These are phyloP conservation scores for Pseudanteris insignis DNA, from an alignment of 2,888 invertebrate species.

Conservation along the genomic window DNA sequence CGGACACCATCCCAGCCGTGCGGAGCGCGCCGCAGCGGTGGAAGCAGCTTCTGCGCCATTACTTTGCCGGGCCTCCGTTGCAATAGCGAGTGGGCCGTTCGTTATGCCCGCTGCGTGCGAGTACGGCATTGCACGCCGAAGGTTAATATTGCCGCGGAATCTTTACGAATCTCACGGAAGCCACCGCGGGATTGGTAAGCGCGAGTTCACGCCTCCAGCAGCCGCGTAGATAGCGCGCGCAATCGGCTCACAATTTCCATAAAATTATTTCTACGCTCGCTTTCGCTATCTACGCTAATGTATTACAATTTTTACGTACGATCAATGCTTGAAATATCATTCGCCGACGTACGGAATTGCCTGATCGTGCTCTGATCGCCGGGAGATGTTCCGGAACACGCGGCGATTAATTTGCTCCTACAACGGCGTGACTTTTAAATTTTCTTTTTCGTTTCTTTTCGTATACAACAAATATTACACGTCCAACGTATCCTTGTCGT, in stretches of 20 bases:
- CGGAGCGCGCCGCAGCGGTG: slow-evolving; percentile 59
- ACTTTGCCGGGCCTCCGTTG: slow-evolving; percentile 50
- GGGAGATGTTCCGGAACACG: too few species aligned
- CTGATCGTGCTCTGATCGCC: too few species aligned
- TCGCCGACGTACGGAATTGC: too few species aligned
- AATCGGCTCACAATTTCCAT: slow-evolving; percentile 26
- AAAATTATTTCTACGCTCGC: slow-evolving; percentile 9
- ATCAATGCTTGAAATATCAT: background rate
- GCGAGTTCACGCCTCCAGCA: slow-evolving; percentile 41
- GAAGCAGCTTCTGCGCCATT: slow-evolving; percentile 63
- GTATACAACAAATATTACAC: too few species aligned
- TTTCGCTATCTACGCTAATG: background rate
- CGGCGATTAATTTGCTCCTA: too few species aligned
- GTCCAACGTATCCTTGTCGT: too few species aligned
- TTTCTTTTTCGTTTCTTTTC: too few species aligned
- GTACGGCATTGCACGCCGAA: slow-evolving; percentile 15
- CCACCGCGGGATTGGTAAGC: slow-evolving; percentile 33
- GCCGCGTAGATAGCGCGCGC: slow-evolving; percentile 26
- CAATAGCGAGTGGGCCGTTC: slow-evolving; percentile 34
- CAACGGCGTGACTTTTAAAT: too few species aligned
- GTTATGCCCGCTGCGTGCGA: slow-evolving; percentile 35
- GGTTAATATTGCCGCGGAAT: slow-evolving; percentile 38
- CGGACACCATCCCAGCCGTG: slow-evolving; percentile 65
- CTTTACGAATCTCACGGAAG: slow-evolving; percentile 44
- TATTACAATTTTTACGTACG: background rate